phyloP scores from a whole-genome alignment of 2,888 invertebrate species.

The Lagria hirta region DNA sequence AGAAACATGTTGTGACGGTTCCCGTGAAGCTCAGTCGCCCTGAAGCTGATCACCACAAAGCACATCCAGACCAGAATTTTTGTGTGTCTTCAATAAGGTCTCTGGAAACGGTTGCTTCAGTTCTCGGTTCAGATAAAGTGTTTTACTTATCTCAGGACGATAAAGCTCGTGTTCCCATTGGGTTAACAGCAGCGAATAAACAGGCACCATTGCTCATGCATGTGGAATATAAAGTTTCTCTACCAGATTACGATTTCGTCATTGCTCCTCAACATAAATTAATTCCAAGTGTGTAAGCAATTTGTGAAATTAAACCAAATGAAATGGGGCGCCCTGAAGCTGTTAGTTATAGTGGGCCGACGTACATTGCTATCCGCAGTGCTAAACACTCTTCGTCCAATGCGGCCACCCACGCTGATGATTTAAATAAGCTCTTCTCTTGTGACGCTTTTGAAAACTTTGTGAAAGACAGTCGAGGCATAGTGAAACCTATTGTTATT shows the following conservation, averaged over 20 bases:
- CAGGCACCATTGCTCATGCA: conserved; percentile 32
- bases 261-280: conserved; percentile 31
- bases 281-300: conserved; percentile 33
- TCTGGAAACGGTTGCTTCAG: too few species aligned
- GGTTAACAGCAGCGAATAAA: too few species aligned
- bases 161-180: too few species aligned
- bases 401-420: conserved; percentile 26
- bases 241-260: conserved; percentile 34
- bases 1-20: too few species aligned
- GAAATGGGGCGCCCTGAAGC: conserved; percentile 40
- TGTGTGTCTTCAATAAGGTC: too few species aligned
- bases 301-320: conserved; percentile 32
- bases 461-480: conserved; percentile 1
- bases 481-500: conserved; percentile 34
- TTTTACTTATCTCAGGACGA: too few species aligned
- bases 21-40: too few species aligned
- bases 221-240: conserved; percentile 28
- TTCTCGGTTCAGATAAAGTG: too few species aligned
- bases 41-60: too few species aligned
- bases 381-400: conserved; percentile 32
- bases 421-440: too few species aligned
- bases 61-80: too few species aligned
- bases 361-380: conserved; percentile 46
- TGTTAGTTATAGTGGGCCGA: conserved; percentile 50
- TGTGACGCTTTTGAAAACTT: conserved; percentile 17